Base-by-base conservation (phyloP, 2,888 invertebrate species). In the Agapetus fuscipes region DNA sequence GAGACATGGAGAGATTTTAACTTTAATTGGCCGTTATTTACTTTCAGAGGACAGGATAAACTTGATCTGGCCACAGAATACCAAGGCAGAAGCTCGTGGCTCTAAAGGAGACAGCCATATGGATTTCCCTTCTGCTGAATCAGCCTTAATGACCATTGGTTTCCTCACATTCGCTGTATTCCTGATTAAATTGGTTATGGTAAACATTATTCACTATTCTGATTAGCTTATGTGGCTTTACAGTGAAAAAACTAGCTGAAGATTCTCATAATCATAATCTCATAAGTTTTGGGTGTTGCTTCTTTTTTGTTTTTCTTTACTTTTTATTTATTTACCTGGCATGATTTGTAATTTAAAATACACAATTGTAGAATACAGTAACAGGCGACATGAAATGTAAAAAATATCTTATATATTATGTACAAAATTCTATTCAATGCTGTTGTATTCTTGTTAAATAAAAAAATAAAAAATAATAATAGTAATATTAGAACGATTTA, bases 121-220 rank as follows among this genome's bases (percentile, higher is more conserved):
- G 51, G 80, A 83, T 49, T 84, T 87, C 57, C 86, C 87, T 9
- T 84, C 87, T 0, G 71, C 82, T 3, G 87, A 87, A 62, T 80
- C 83, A 30, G 80, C 88, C 0, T 64, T 89, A 34, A 79, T 88
- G 75, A 82, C 84, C 25, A 83, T 89, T 49, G 83, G 85, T 14
- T 87, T 88, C 57, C 67, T 89, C 7, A 86, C 87, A 1, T 87
- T 88, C 59, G 86, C 87, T 0, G 86, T 87, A 4, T 88, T 85
- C 55, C 72, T 88, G 38, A 81, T 89, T 34, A 86, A 87, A 63
- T 65, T 88, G 24, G 83, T 88, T 24, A 67, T 86, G 74, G 87
- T 87, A 70, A 71, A 70, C 60, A 32, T 25, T n/a, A n/a, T n/a
- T n/a, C n/a, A n/a, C 17, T 37, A 17, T 6, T 20, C 20, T 16